Percentiles rank a stretch among this genome's conserved stretches.
Conservation (phyloP, 2,888 invertebrate species). For the Idaea aversata region DNA sequence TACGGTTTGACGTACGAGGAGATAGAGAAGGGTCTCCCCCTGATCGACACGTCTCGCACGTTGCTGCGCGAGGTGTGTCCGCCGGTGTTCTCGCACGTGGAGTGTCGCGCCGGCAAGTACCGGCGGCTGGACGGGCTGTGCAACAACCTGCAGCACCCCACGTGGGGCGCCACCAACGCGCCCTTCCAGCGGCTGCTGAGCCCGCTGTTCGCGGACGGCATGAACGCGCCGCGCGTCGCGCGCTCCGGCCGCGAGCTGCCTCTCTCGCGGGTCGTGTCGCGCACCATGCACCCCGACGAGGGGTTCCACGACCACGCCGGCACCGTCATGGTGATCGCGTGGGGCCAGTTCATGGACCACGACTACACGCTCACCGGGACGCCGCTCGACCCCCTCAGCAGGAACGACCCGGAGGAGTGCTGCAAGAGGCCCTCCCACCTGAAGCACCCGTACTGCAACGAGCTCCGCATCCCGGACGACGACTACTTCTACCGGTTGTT, state of each 20-base stretch:
- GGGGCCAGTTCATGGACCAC: slow-evolving; percentile 98
- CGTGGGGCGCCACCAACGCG: slow-evolving; percentile 92
- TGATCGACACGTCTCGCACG: slow-evolving; percentile 93
- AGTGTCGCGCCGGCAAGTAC: slow-evolving; percentile 93
- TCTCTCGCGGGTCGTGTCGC: slow-evolving; percentile 90
- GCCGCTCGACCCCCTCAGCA: slow-evolving; percentile 90
- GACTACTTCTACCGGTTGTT: slow-evolving; percentile 94
- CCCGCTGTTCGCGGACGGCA: slow-evolving; percentile 91
- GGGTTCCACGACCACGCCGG: slow-evolving; percentile 96
- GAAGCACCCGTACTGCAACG: slow-evolving; percentile 95
- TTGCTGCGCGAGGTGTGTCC: slow-evolving; percentile 92
- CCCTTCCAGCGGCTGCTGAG: slow-evolving; percentile 91
- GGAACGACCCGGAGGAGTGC: slow-evolving; percentile 95
- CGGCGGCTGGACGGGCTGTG: slow-evolving; percentile 92
- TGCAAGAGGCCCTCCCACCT: slow-evolving; percentile 90
- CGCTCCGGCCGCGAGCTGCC: slow-evolving; percentile 89
- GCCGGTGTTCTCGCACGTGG: slow-evolving; percentile 91
- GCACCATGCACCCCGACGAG: slow-evolving; percentile 95
- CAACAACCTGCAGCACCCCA: slow-evolving; percentile 92
- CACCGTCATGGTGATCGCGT: slow-evolving; percentile 95
- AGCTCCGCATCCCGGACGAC: slow-evolving; percentile 92
- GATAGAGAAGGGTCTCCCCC: slow-evolving; percentile 91
- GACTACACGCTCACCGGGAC: slow-evolving; percentile 94
- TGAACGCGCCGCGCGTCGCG: slow-evolving; percentile 90
- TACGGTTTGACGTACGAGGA: slow-evolving; percentile 92